phyloP scores from a whole-genome alignment of 2,797 vertebrate genomes.

The Eptatretus atami region DNA sequence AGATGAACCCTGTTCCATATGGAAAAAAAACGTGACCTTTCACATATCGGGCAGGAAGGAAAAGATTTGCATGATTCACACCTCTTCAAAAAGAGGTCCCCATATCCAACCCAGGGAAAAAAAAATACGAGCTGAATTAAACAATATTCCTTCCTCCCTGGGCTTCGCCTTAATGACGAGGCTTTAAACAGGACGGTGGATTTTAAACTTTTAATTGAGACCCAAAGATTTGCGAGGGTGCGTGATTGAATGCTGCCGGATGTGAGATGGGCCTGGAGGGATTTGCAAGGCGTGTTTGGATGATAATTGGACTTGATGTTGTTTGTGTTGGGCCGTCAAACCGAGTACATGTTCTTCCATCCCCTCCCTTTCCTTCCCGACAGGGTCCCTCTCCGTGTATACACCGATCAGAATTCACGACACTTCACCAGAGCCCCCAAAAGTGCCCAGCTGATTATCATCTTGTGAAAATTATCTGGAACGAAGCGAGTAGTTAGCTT shows the following conservation, averaged over 20 bases:
- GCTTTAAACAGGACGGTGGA: neutral
- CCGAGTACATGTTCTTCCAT: conserved; percentile 3
- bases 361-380: conserved; percentile 2
- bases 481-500: neutral
- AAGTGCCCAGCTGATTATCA: conserved; percentile 5
- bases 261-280: conserved; percentile 2
- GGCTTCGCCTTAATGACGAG: conserved; percentile 5
- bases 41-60: neutral
- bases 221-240: conserved; percentile 1
- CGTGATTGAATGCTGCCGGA: conserved; percentile 5
- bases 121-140: conserved; percentile 4
- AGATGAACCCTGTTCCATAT: conserved; percentile 4
- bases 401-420: conserved; percentile 4
- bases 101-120: neutral
- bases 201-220: conserved; percentile 3
- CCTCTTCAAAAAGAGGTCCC: conserved; percentile 1
- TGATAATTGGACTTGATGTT: conserved; percentile 5
- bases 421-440: conserved; percentile 2
- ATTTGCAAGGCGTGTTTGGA: conserved; percentile 1
- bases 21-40: conserved; percentile 4
- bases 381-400: conserved; percentile 5
- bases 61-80: conserved; percentile 1
- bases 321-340: conserved; percentile 4
- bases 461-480: conserved; percentile 5
- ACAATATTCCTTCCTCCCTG: conserved; percentile 4